Evolutionary conservation across 2,113 vertebrate species (phyloP), one percentile per base, ranked within the genome.

Genomic region (Rostratula benghalensis): DNA sequence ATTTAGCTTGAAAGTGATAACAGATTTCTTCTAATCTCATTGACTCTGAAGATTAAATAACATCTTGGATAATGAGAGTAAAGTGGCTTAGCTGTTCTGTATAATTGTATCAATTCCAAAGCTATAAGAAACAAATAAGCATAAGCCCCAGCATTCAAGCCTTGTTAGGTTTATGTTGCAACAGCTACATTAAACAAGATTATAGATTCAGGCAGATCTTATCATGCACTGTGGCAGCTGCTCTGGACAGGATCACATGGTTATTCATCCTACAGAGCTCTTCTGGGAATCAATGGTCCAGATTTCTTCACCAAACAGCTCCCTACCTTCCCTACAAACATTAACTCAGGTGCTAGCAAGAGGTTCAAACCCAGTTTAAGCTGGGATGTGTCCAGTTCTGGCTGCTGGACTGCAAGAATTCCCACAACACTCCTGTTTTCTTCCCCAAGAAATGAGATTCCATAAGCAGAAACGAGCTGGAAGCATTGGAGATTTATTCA

Each of bases 21-120:
- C 37, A 84, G 43, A 78, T 70, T 90, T 92, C 59, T 83, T 45
- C 68, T 92, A 80, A 95, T 78, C 69, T 33, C 78, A 86, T 94
- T 89, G 81, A 89, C 57, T 93, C 39, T 23, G 10, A 94, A 95
- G 86, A 80, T 94, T 97, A 96, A 97, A 91, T 91, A 96, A 93
- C 60, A 50, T 93, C 93, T 75, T 92, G 50, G 75, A 88, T 88
- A 91, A 93, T 54, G 81, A 95, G 39, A 61, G 74, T 77, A 81
- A 94, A 96, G 91, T 50, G 37, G 35, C 51, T 88, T 92, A 83
- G 86, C 81, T 83, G 54, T 95, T 96, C 83, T 92, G 50, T 91
- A 63, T 92, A 95, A 95, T 96, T 95, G 94, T 91, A 67, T 83
- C 90, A 91, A 81, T 95, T 97, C 79, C 92, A 93, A 84, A 88